Evolutionary conservation across 2,888 invertebrate species (phyloP).

Genomic region (Entomobrya proxima): DNA sequence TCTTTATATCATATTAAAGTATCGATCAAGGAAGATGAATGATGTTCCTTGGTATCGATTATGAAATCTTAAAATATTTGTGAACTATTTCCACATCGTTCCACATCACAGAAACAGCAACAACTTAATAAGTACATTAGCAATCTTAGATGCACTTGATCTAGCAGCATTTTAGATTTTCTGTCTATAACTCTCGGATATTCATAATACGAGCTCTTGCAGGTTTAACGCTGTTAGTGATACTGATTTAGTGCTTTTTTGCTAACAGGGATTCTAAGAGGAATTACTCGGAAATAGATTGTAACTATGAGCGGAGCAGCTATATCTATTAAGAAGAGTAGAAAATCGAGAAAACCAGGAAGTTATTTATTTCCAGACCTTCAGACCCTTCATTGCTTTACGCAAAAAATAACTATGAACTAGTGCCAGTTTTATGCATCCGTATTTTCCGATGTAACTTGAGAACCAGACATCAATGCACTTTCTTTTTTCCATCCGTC

Average conservation of each 20-base stretch:
- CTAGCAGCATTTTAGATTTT: too few species aligned
- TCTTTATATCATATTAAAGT: too few species aligned
- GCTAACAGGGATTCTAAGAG: background rate
- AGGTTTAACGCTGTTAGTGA: background rate
- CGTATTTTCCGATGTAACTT: constrained; percentile 25
- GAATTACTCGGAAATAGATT: background rate
- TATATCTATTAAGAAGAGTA: background rate
- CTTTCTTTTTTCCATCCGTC: constrained; percentile 1
- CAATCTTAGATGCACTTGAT: too few species aligned
- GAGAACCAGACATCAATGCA: background rate
- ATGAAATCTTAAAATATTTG: too few species aligned
- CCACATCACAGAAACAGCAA: too few species aligned
- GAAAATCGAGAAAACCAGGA: constrained; percentile 34
- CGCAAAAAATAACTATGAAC: background rate
- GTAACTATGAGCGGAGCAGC: too few species aligned
- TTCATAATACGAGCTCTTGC: too few species aligned
- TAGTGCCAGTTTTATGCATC: constrained; percentile 8
- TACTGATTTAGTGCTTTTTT: constrained; percentile 6
- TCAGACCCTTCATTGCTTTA: constrained; percentile 15
- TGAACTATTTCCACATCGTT: too few species aligned
- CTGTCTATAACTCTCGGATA: too few species aligned
- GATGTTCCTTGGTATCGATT: too few species aligned
- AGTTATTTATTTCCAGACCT: constrained; percentile 54
- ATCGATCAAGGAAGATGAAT: too few species aligned
- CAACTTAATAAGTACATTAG: too few species aligned